These are phyloP conservation scores for Coenonympha glycerion DNA, from an alignment of 2,888 invertebrate genomes.

Conservation along the genomic window DNA sequence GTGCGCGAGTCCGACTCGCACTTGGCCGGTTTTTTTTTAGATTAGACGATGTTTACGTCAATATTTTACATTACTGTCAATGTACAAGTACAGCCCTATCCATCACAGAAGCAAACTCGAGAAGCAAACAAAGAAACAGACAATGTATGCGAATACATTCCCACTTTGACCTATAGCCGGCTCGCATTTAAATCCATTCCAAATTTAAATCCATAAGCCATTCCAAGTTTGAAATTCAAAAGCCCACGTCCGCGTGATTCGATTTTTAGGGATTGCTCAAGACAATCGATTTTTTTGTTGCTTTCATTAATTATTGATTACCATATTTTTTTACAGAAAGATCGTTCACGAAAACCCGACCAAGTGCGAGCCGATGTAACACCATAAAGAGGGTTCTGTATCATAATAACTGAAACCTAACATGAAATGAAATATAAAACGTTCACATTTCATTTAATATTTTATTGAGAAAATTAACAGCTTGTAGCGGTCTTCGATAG, in stretches of 20 bases:
- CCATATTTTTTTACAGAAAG: too few relatives aligned
- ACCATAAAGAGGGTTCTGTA: too few relatives aligned
- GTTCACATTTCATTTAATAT: neutral
- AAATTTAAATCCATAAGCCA: conserved; percentile 53
- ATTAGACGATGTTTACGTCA: too few relatives aligned
- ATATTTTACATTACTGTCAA: too few relatives aligned
- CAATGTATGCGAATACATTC: conserved; percentile 55
- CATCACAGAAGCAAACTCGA: conserved; percentile 4
- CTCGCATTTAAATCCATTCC: conserved; percentile 52
- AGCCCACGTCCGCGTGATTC: conserved; percentile 6
- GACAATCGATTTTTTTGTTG: neutral
- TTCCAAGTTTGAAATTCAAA: conserved; percentile 17
- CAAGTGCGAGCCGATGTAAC: too few relatives aligned
- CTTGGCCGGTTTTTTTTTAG: too few relatives aligned
- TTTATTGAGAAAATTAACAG: neutral
- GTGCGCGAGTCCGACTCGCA: too few relatives aligned
- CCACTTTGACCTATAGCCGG: conserved; percentile 68
- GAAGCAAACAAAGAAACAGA: conserved; percentile 26
- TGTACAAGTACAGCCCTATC: conserved; percentile 14
- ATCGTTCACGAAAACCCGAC: too few relatives aligned
- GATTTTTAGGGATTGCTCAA: conserved; percentile 1
- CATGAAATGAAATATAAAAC: too few relatives aligned
- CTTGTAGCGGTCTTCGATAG: too few relatives aligned
- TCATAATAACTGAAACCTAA: too few relatives aligned
- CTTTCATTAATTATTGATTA: neutral